These are phyloP conservation scores for Rapana venosa DNA, from an alignment of 2,888 invertebrate genomes.

Conservation along the genomic window DNA sequence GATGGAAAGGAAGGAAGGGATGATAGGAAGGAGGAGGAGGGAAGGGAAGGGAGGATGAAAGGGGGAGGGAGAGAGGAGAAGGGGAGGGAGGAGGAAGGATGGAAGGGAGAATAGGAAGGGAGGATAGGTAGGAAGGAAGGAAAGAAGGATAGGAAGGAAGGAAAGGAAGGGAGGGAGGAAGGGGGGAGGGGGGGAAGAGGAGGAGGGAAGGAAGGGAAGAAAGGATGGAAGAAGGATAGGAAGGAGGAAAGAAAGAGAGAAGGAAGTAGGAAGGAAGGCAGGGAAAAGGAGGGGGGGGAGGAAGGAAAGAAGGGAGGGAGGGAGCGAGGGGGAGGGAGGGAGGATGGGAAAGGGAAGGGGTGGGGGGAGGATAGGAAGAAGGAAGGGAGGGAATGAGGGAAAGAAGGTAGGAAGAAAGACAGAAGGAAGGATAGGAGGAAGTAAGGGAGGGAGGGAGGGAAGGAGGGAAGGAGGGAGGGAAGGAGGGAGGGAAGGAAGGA, in stretches of 20 bases:
- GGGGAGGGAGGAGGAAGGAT: neutral
- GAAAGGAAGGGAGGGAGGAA: neutral
- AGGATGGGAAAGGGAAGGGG: neutral
- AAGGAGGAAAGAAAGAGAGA: neutral
- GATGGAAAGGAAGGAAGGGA: neutral
- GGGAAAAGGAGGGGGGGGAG: neutral
- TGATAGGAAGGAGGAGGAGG: neutral
- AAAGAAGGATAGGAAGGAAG: neutral
- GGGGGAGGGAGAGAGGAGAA: constrained; percentile 4
- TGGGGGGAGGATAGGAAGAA: neutral
- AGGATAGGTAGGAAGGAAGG: too few species aligned
- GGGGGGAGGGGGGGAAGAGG: neutral
- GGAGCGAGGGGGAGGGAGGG: neutral
- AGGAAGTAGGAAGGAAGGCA: neutral
- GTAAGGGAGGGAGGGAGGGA: neutral
- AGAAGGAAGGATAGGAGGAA: neutral
- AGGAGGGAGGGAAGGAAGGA: neutral
- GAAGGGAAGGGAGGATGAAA: neutral
- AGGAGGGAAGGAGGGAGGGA: neutral
- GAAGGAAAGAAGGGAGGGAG: neutral
- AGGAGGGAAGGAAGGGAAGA: neutral
- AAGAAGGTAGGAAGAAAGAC: neutral
- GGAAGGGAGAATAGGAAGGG: too few species aligned
- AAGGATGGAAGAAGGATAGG: neutral
- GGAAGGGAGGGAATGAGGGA: neutral